Evolutionary conservation across 1,140 invertebrate species (phyloP), one percentile per base, ranked within the genome.

Genomic region (Stegodyphus dumicola): DNA sequence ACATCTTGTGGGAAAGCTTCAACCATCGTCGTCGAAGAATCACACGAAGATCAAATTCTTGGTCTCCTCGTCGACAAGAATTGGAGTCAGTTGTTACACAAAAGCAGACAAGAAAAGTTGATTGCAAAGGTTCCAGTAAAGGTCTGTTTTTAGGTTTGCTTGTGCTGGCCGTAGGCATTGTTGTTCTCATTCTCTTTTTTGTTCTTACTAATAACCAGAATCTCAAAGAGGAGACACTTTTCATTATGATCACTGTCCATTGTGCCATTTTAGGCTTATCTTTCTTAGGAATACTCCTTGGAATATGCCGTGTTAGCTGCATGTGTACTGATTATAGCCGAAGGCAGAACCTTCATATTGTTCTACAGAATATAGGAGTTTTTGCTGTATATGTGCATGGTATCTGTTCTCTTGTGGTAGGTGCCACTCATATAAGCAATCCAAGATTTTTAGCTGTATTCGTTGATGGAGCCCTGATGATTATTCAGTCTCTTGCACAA

Each of bases 161-260:
- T 0, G 93, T 92, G 69, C 90, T 93, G 84, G 93, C 93, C 2
- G 92, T 92, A 5, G 92, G 92, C 0, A 93, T 93, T 51, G 92
- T 94, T 1, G 92, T 93, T 13, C 91, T 93, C 10, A 91, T 94
- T n/a, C 93, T 94, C 17, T 94, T 93, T 88, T 91, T 93, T 53
- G 93, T 94, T 7, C 92, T 93, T 56, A 92, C 93, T 69, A 92
- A 93, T 67, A 92, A 93, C 77, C 89, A 90, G 17, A 91, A 92
- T 74, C 93, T 93, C 56, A 91, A 69, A 77, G 90, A 9, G 80
- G 90, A 81, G 90, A 91, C 90, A 18, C 88, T 91, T 66, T 90
- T 91, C 13, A 88, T 88, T 60, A 88, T 87, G 71, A 89, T 89
- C 17, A 89, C 87, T 13, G 77, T 89, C 64, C 88, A 88, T 76